These are phyloP conservation scores for Mactra quadrangularis DNA, from an alignment of 1,140 invertebrate species.

Conservation along the genomic window DNA sequence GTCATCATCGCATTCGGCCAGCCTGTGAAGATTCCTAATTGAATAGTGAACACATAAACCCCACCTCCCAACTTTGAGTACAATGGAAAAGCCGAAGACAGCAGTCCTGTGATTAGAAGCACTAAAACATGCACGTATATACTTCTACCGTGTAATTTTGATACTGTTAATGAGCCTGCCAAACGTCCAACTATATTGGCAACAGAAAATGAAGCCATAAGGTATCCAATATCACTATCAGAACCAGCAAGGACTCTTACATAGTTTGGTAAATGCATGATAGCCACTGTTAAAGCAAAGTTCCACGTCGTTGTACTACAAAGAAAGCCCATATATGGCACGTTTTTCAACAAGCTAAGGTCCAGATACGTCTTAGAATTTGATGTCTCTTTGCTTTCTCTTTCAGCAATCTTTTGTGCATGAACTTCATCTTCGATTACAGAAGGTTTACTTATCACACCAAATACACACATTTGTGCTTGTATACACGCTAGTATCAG, in stretches of 20 bases:
- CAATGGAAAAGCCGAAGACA: conserved; percentile 15
- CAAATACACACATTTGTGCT: conserved; percentile 44
- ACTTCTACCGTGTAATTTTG: neutral
- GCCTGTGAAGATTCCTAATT: conserved; percentile 37
- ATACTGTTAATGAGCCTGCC: conserved; percentile 4
- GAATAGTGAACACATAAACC: conserved; percentile 17
- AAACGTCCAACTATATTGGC: conserved; percentile 13
- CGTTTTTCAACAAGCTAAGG: conserved; percentile 13
- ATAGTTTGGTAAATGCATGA: conserved; percentile 50
- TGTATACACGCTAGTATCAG: conserved; percentile 15
- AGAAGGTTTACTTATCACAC: conserved; percentile 37
- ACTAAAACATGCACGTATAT: conserved; percentile 8
- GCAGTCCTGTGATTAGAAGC: neutral
- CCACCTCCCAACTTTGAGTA: neutral
- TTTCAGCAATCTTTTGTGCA: neutral
- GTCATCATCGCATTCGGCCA: conserved; percentile 56
- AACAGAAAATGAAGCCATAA: conserved; percentile 40
- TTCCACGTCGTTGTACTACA: conserved; percentile 34
- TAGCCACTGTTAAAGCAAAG: conserved; percentile 10
- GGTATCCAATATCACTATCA: conserved; percentile 1
- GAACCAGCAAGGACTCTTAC: neutral
- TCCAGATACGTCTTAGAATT: conserved; percentile 22
- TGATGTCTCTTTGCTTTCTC: neutral
- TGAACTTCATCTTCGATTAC: conserved; percentile 39
- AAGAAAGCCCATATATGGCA: conserved; percentile 10